A percentile compares a stretch with the other conserved stretches of the same genome.
phyloP scores from a whole-genome alignment of 2,888 invertebrate genomes.

The Carcina quercana region DNA sequence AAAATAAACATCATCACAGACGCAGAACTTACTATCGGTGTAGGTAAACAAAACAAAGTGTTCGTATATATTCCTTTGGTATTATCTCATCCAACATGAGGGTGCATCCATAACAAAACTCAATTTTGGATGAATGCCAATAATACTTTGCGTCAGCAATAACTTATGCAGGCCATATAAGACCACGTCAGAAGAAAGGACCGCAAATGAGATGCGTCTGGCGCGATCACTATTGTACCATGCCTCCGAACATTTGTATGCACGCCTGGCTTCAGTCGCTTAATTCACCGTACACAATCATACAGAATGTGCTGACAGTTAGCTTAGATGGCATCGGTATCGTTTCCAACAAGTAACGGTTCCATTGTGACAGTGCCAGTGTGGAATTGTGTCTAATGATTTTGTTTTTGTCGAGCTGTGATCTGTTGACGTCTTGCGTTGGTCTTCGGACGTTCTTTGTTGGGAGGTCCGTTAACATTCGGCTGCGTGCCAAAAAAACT shows the following conservation, averaged over 20 bases:
- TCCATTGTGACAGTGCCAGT: conserved; percentile 21
- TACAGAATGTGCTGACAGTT: conserved; percentile 53
- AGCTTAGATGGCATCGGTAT: conserved; percentile 39
- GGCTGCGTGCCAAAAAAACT: background rate
- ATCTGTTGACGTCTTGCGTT: too few relatives aligned
- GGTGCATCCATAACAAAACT: conserved; percentile 9
- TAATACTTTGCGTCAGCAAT: conserved; percentile 3
- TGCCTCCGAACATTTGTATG: conserved; percentile 18
- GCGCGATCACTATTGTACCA: conserved; percentile 7
- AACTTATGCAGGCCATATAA: conserved; percentile 4
- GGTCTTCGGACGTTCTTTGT: too few relatives aligned
- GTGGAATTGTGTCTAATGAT: conserved; percentile 1
- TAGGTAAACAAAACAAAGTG: too few relatives aligned
- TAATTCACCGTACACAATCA: conserved; percentile 26
- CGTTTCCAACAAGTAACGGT: conserved; percentile 41
- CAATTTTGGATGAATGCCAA: conserved; percentile 18
- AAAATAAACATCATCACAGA: too few relatives aligned
- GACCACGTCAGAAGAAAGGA: conserved; percentile 18
- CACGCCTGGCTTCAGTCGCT: conserved; percentile 12
- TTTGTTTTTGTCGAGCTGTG: too few relatives aligned
- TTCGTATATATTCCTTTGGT: too few relatives aligned
- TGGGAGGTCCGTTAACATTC: too few relatives aligned
- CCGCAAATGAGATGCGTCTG: conserved; percentile 14
- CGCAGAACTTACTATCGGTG: too few relatives aligned
- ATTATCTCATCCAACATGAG: too few relatives aligned